Base-by-base conservation (phyloP, 2,888 invertebrate genomes). In the Phortica magna region DNA sequence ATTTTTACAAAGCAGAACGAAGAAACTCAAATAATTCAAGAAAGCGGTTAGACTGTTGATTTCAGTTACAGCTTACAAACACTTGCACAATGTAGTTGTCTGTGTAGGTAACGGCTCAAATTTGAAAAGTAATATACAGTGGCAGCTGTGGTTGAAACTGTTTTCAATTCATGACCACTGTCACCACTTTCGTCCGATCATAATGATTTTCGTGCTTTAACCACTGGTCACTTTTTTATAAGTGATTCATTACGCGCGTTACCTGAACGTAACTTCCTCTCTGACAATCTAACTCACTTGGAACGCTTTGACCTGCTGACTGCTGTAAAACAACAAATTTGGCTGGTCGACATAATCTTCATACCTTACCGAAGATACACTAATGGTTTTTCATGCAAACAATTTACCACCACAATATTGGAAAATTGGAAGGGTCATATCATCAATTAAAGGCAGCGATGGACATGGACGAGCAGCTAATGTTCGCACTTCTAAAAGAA, bases 101-200 rank as follows among this genome's bases (percentile, higher is more conserved):
- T n/a, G n/a, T n/a, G n/a, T n/a, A n/a, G n/a, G n/a, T n/a, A n/a
- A n/a, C n/a, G n/a, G 2, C 41, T 72, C n/a, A 72, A 9, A n/a
- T 72, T 7, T 39, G 57, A 72, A 31, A 57, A 72, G 14, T 41
- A 57, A 22, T 14, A 6, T 9, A 72, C 72, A n/a, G 72, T 17
- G 1, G 31, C 57, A 2, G 39, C 31, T 2, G 72, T 53, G 17
- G 53, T 70, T 4, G 70, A 70, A 48, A 17, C 70, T 7, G 19
- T 70, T 17, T 7, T 70, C 0, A 48, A 70, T 19, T 70, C 70
- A 9, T 17, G 70, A 7, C 70, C 70, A 1, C 4, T 70, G 7
- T n/a, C 53, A 19, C 53, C 53, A 17, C 19, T 48, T n/a, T 70
- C 70, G 4, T 6, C 48, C 0, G 70, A 53, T 53, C n/a, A 43